Evolutionary conservation across 2,113 vertebrate species (phyloP), one percentile per base, ranked within the genome.

Genomic region (Mola mola): DNA sequence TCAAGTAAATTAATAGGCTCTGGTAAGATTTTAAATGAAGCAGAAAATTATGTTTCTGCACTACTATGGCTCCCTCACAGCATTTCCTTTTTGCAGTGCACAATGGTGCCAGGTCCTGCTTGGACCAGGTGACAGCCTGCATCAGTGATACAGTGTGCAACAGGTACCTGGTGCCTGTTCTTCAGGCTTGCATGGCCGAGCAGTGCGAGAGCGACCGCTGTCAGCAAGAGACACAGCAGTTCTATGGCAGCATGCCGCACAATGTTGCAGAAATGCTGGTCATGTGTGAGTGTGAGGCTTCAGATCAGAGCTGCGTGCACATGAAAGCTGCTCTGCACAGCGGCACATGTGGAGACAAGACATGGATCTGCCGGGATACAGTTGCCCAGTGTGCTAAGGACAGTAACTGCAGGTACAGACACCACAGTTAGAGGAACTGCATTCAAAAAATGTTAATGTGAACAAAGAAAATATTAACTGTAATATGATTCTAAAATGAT

Each of bases 141-240:
- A 4, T 98, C 64, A 87, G 84, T 41, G 94, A 96, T 28, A 59
- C 87, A 57, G 80, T 90, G 4, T 99, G 96, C 67, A 98, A 97
- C 73, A 90, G 78, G 50, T 79, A 88, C 53, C 82, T 97, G 49
- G 92, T 87, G 21, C 81, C 86, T 10, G 93, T 95, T 66, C 90
- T 95, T 29, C 89, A 90, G 85, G 84, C 85, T 11, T 98, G 96
- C 71, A 82, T 60, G 31, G 56, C 67, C 17, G 87, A 76, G 37
- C 72, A 42, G 3, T 96, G 95, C 28, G 66, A 91, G 31, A 41
- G 67, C n/a, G 83, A 85, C 19, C 88, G 47, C n/a, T 98, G 96
- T 76, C 93, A 88, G 75, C 69, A 31, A 48, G 91, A 81, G 20
- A 84, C 90, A 36, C 84, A 76, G 52, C 79, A 75, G 75, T 96